Conservation (phyloP, 1,140 invertebrate species). For the Lithobius niger region DNA sequence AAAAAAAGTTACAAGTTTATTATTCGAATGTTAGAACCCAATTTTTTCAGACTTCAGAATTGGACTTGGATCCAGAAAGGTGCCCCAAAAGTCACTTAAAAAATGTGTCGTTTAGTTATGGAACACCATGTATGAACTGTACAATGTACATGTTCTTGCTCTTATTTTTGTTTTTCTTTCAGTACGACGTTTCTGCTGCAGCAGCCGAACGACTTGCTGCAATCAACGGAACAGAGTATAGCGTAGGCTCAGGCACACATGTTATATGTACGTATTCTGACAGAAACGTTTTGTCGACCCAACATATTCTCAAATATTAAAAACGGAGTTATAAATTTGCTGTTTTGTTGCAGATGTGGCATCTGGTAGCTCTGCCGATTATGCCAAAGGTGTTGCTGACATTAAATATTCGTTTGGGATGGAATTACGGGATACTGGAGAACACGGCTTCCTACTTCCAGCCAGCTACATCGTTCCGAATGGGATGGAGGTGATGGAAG, state of each 20-base stretch:
- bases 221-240: not conserved
- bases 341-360: constrained; percentile 33
- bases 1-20: too few species aligned
- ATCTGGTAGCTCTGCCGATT: constrained; percentile 76
- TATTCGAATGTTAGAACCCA: too few species aligned
- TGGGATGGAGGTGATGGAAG: constrained; percentile 26
- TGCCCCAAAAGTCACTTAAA: not conserved
- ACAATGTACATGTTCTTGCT: too few species aligned
- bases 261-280: not conserved
- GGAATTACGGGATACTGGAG: constrained; percentile 59
- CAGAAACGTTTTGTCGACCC: too few species aligned
- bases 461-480: constrained; percentile 34
- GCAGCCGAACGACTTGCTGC: not conserved
- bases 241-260: not conserved
- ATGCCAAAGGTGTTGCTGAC: constrained; percentile 65
- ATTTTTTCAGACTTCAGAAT: not conserved
- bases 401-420: constrained; percentile 85
- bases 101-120: too few species aligned
- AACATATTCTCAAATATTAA: not conserved
- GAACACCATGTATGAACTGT: too few species aligned
- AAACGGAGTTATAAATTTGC: not conserved
- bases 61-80: not conserved
- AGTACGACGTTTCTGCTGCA: not conserved
- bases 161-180: not conserved
- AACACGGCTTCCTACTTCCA: constrained; percentile 58